Evolutionary conservation across 53 echinoderm and acorn worm genomes (phyloP).

Genomic region (Glandiceps talaboti): DNA sequence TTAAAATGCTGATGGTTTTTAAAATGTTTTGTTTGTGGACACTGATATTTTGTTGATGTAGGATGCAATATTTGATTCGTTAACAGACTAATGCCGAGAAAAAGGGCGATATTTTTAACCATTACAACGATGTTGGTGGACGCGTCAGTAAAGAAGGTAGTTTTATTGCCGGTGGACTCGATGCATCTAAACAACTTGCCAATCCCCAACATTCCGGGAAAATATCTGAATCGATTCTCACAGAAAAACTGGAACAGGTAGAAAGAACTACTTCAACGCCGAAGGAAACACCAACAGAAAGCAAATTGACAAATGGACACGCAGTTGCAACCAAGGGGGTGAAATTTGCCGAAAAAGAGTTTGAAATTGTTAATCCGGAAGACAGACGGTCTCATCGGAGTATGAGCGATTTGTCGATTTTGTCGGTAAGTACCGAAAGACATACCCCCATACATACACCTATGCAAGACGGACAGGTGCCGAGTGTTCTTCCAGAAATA

Average conservation of each 20-base stretch:
- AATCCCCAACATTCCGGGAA: no score
- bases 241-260: neutral
- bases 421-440: neutral
- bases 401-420: neutral
- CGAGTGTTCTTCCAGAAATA: neutral
- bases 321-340: neutral
- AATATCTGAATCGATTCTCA: neutral
- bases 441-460: no score
- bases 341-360: neutral
- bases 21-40: no score
- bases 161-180: constrained; percentile 16
- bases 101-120: constrained; percentile 52
- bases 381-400: neutral
- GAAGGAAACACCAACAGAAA: neutral
- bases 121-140: constrained; percentile 82
- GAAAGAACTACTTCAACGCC: neutral
- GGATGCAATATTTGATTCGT: no score
- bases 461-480: neutral
- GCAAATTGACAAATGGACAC: neutral
- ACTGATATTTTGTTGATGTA: no score
- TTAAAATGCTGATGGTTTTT: no score
- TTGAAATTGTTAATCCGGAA: neutral
- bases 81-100: no score
- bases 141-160: constrained; percentile 56
- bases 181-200: neutral